Evolutionary conservation across 2,888 invertebrate genomes (phyloP).

Genomic region (Drosophila bunnanda): DNA sequence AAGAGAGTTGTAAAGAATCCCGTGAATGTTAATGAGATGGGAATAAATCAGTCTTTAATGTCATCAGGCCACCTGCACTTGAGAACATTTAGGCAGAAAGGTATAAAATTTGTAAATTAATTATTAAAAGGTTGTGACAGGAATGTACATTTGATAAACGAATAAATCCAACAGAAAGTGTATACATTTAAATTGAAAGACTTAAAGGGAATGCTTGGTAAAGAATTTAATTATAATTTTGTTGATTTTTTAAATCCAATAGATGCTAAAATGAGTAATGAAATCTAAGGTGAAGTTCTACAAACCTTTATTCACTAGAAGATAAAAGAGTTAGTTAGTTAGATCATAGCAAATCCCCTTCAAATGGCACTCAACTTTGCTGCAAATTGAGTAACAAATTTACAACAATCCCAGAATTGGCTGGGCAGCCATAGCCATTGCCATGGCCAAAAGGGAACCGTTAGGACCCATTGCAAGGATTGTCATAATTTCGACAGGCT

Average conservation of each 20-base stretch:
- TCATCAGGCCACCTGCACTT: constrained; percentile 58
- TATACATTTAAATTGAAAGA: background rate
- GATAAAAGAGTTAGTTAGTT: no score
- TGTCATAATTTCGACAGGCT: constrained; percentile 78
- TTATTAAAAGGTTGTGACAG: no score
- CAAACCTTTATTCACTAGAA: constrained; percentile 58
- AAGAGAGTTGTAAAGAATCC: constrained; percentile 74
- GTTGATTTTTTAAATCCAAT: no score
- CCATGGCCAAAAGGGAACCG: constrained; percentile 53
- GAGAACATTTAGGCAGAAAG: constrained; percentile 37
- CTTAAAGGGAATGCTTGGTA: background rate
- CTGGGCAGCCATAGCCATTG: constrained; percentile 8
- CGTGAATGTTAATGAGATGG: constrained; percentile 29
- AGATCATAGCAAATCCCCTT: background rate
- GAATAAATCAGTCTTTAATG: constrained; percentile 35
- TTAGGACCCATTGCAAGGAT: constrained; percentile 64
- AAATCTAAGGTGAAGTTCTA: no score
- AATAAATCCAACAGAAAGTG: no score
- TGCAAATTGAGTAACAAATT: constrained; percentile 81
- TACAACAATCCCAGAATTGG: constrained; percentile 59
- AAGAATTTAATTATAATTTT: no score
- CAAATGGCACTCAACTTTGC: constrained; percentile 32
- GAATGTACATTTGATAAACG: background rate
- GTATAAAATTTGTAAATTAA: background rate
- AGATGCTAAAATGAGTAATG: no score